Evolutionary conservation across 1,140 invertebrate species (phyloP).

Genomic region (Adelges cooleyi): DNA sequence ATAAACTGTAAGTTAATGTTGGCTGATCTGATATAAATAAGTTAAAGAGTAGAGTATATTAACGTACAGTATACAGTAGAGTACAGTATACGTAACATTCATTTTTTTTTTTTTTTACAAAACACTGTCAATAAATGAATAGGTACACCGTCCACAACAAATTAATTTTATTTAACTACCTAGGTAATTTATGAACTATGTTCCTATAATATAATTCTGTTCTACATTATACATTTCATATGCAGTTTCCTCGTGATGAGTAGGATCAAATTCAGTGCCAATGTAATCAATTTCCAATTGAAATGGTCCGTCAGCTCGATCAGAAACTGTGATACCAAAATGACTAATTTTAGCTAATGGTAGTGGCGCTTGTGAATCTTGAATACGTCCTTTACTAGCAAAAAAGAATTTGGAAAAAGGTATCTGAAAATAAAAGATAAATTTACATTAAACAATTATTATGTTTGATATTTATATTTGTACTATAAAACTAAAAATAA

Average conservation of each 20-base stretch:
- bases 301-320: conserved; percentile 71
- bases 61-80: too few species aligned
- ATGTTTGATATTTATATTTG: neutral
- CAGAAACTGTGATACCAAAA: conserved; percentile 70
- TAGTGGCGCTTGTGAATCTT: conserved; percentile 63
- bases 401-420: conserved; percentile 92
- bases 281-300: conserved; percentile 88
- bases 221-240: conserved; percentile 68
- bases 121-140: too few species aligned
- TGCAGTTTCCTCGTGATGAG: conserved; percentile 66
- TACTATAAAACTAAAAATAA: neutral
- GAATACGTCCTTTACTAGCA: conserved; percentile 68
- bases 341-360: conserved; percentile 47
- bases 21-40: too few species aligned
- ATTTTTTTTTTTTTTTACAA: too few species aligned
- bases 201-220: conserved; percentile 15
- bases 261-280: conserved; percentile 64
- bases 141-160: too few species aligned
- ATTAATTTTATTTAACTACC: too few species aligned
- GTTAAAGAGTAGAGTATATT: too few species aligned
- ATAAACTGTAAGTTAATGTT: too few species aligned
- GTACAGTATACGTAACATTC: too few species aligned
- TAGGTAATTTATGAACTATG: conserved; percentile 14
- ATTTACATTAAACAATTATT: too few species aligned
- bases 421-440: too few species aligned